Base-by-base conservation (phyloP, 2,797 vertebrate genomes). In the Aphelocoma californica region DNA sequence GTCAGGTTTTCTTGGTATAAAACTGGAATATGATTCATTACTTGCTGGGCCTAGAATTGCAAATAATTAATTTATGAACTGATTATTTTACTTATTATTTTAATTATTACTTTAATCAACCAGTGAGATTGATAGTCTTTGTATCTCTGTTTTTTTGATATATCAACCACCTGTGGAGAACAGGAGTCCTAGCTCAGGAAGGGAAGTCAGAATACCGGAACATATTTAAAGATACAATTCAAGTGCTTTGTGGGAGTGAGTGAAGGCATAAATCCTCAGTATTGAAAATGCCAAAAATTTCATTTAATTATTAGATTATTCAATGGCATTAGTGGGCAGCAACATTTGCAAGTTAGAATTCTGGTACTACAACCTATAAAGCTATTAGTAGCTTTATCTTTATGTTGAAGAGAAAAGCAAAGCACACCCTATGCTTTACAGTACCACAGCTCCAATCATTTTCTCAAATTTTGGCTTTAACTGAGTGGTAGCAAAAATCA, bases 221-320 rank as follows among this genome's bases (percentile, higher is more conserved):
- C 69, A 78, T 89, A 86, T 90, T 95, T 96, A 94, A 96, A 90
- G 31, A 77, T 3, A 67, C 34, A 93, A 70, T 89, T 93, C 36
- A 93, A 95, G 51, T 66, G 38, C 25, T 95, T 85, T 92, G 50
- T 81, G 83, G 54, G 88, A 95, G 51, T 40, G 50, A 84, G 17
- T 21, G 28, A 94, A 94, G 56, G 28, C 58, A 86, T 77, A 66
- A 91, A 42, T 23, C n/a, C 48, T 77, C 74, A 92, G 91, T 92
- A 97, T 2, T 70, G 44, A 70, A 97, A 96, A 97, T 77, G 60
- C 3, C 29, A 95, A 86, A 91, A 80, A 58, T 5, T 79, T 83
- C 24, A 89, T 81, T 89, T 94, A 95, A 97, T 90, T 93, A 93
- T 87, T 79, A 94, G 80, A 92, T 89, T 93, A 97, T 71, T 95